Base-by-base conservation (phyloP, 2,888 invertebrate genomes). In the Hypomecis atomaria region DNA sequence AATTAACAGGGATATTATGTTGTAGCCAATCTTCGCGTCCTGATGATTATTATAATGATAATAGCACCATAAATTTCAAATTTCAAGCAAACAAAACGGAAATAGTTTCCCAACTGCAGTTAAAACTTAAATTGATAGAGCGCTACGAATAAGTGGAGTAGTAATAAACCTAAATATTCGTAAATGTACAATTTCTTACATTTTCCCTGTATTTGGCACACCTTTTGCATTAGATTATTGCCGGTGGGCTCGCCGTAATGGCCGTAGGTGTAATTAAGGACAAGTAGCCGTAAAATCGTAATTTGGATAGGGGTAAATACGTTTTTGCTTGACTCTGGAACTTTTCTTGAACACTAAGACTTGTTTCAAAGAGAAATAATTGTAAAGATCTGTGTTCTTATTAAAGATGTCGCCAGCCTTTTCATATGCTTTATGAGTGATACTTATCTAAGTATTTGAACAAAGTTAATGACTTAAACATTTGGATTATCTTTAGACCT, bases 261-360 rank as follows among this genome's bases (percentile, higher is more conserved):
- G 71, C 71, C 66, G 64, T 47, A 8, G 55, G 48, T 67, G 77
- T 69, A 74, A 79, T 81, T 82, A 73, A 71, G 75, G 73, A 50
- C 66, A 70, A 65, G 52, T 58, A 7, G 9, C 8, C 61, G 58
- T 65, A 71, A 70, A 66, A 59, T 62, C 65, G 56, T 54, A 64
- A 73, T 67, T 71, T 53, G 8, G 59, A 57, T 42, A 33, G 33
- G 40, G 40, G 23, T 49, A 9, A 8, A 13, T 40, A 52, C 23
- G 11, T 23, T 40, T 52, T 10, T 13, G 38, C 6, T 10, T 10
- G 10, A 9, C 3, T 3, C 7, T 40, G 10, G 40, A 40, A 40
- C 23, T 23, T 23, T 23, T 23, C 23, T 23, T 23, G 23, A 23
- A 23, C 3, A 23, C 23, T 23, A 23, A 23, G 23, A 23, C 23